Evolutionary conservation across 1,140 invertebrate species (phyloP), one percentile per base, ranked within the genome.

Genomic region (Solen grandis): DNA sequence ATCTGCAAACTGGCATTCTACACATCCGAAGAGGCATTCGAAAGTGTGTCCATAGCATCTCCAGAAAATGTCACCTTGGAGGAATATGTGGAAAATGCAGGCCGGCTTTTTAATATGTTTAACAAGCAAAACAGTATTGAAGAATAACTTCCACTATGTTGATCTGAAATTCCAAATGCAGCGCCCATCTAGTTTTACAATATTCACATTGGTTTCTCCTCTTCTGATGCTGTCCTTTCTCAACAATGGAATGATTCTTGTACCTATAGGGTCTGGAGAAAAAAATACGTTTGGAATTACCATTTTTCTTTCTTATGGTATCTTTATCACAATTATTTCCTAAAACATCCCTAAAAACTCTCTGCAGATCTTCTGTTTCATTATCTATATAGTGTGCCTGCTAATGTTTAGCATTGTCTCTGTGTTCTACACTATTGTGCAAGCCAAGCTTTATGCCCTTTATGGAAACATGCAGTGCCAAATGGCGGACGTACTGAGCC

Each of bases 271-370:
- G 22, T 79, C 76, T 22, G 55, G 63, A 0, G 76, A 79, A 36
- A 79, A 79, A 31, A 66, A 55, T 31, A 57, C 50, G 0, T 60
- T 79, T 60, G 52, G 65, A 33, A 70, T 79, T 22, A 79, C 76
- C 0, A 62, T 79, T 16, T 79, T 79, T 68, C 36, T 79, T 2
- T 38, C 76, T 14, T 70, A 69, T n/a, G 76, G 36, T 22, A 69
- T 79, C 38, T 79, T 79, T 36, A 29, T 79, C 22, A 59, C 65
- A 1, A 60, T 69, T 22, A 46, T 79, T n/a, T 60, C 25, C 16
- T 54, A 62, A 3, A 70, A 54, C 13, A 38, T 79, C 16, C 76
- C 76, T 5, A 22, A 79, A 22, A 79, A 79, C 27, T 69, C 76
- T 10, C 38, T 66, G 4, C 50, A 77, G 19, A 41, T 65, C 8